Evolutionary conservation across 1,140 invertebrate genomes (phyloP), one percentile per base, ranked within the genome.

Genomic region (Lepidurus packardi): DNA sequence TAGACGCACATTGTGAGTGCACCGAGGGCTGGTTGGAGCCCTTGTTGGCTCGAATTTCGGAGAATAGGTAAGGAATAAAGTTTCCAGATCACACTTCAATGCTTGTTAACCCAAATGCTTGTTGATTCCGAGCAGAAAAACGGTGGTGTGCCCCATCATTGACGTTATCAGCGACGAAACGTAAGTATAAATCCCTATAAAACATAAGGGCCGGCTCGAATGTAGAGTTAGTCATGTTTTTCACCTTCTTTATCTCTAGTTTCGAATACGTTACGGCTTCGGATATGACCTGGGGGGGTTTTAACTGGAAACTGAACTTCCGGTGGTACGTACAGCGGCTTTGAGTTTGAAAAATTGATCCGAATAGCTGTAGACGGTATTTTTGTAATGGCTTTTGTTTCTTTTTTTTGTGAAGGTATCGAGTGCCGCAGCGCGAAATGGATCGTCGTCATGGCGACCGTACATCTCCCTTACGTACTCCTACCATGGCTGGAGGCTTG

Each of bases 401-500:
- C 73, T 43, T 21, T 77, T 16, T 81, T 81, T 34, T 79, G 9
- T 65, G 13, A 65, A 95, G 96, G 96, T 98, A 98, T 85, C 90
- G 95, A 79, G 95, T 99, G 21, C 94, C 97, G 0, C 93, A 97
- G 85, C 89, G 96, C 82, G 96, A 98, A 87, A 93, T 98, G 91
- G 90, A 95, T 47, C 89, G 97, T 76, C 87, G 96, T 80, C 92
- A 92, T 77, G 91, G 92, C 24, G 96, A 98, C 84, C 88, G 96
- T 80, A 97, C 95, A 2, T 90, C 93, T 53, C 96, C 97, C 0
- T 86, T 98, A 21, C 89, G 93, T 77, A 97, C 97, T 0, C 98
- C 98, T 0, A 99, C 97, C 0, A 99, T 99, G 97, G 97, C 97
- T n/a, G 98, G 98, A 74, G 98, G 98, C 5, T 85, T 99, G 41